Evolutionary conservation across 2,888 invertebrate species (phyloP), one percentile per base, ranked within the genome.

Genomic region (Teinopalpus imperialis): DNA sequence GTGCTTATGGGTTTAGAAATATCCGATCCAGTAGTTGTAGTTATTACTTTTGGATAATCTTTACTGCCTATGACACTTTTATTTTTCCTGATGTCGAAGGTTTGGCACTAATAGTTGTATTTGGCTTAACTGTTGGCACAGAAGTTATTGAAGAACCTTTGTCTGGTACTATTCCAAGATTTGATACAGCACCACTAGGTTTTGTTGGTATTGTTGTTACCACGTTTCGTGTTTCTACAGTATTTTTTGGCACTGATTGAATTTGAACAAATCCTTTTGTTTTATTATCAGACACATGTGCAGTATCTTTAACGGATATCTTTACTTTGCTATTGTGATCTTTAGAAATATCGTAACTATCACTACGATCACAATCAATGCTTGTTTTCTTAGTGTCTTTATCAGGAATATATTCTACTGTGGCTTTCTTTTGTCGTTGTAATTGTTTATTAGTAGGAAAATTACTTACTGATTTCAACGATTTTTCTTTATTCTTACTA

Each of bases 341-440:
- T 34, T 18, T 34, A 14, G 7, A 1, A 6, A 7, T 10, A 21
- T 14, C 18, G 5, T 12, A 29, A 5, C 9, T 14, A 10, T 18
- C 34, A 8, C 2, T 10, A 12, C 16, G 3, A 34, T 21, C 16
- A 40, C 21, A 10, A 16, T 16, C 34, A 14, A 23, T 26, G n/a
- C 2, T 29, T 40, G 29, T 26, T 9, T 43, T 52, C 49, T 63
- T 61, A 45, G 51, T 53, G 56, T 56, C 53, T 43, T 49, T 23
- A 43, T 60, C 60, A 3, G 52, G 47, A 29, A 48, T 44, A 34
- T 65, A 63, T 30, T 63, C 66, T 14, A 55, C 43, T 35, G 59
- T 51, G 21, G 64, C 45, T 40, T 61, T 64, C 52, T 71, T 74
- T 63, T 78, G 74, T 9, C 67, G 63, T 36, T 69, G 69, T 51